Conservation (phyloP, 2,113 vertebrate genomes). For the Elephas maximus region DNA sequence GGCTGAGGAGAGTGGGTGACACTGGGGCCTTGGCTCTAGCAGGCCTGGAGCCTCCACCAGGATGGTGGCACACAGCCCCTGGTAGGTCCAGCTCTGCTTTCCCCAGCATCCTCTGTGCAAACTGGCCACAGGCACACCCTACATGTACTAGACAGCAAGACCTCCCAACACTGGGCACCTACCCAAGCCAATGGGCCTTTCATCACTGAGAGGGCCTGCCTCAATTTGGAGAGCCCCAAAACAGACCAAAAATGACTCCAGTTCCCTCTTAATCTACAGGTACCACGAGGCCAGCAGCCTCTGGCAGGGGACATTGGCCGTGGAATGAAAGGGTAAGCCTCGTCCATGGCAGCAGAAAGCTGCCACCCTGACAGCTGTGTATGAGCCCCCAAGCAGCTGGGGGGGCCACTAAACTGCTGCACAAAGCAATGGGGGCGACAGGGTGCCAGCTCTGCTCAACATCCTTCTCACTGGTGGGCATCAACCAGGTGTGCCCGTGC, state of each 20-base stretch:
- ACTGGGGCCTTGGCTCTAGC: not conserved
- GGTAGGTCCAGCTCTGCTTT: not conserved
- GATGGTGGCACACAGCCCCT: not conserved
- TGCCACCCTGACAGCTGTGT: not conserved
- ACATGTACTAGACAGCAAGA: not conserved
- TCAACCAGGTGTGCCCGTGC: not conserved
- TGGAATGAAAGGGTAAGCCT: not conserved
- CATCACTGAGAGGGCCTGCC: not conserved
- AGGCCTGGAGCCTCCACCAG: not conserved
- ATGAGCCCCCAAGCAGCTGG: not conserved
- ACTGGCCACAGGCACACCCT: not conserved
- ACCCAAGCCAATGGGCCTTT: not conserved
- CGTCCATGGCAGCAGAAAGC: not conserved
- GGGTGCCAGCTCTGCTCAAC: not conserved
- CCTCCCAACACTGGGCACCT: not conserved
- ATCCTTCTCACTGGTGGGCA: not conserved
- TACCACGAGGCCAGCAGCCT: not conserved
- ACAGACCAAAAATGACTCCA: not conserved
- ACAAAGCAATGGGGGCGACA: fast-evolving
- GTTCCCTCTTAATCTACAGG: not conserved
- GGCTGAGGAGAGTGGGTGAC: conserved; percentile 85
- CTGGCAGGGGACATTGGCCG: not conserved
- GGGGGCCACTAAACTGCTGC: not conserved
- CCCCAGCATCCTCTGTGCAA: not conserved
- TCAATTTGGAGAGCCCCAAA: not conserved